Evolutionary conservation across 2,888 invertebrate species (phyloP).

Genomic region (Cephus pygmeus): DNA sequence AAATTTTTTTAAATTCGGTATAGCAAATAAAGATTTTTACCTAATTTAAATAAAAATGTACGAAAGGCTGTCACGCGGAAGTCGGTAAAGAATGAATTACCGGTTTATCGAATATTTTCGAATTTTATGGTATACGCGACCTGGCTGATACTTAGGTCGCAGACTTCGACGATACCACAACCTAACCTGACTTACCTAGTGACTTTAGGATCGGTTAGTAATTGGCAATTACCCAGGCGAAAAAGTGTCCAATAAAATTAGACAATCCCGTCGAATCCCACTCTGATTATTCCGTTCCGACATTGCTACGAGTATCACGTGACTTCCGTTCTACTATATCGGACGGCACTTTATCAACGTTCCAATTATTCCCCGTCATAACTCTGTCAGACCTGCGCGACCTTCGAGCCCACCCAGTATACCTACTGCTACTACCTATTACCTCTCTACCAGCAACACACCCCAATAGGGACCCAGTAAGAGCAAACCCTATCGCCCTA

Average conservation of each 20-base stretch:
- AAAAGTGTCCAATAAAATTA: not conserved
- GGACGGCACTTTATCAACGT: not conserved
- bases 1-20: too few relatives aligned
- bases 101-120: too few relatives aligned
- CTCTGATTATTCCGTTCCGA: not conserved
- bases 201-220: not conserved
- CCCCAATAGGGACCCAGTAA: not conserved
- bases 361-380: conserved; percentile 8
- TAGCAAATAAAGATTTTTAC: too few relatives aligned
- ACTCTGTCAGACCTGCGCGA: not conserved
- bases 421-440: not conserved
- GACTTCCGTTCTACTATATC: not conserved
- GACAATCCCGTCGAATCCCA: not conserved
- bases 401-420: not conserved
- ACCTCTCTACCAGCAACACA: not conserved
- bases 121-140: too few relatives aligned
- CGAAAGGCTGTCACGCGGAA: too few relatives aligned
- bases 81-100: too few relatives aligned
- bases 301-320: not conserved
- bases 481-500: not conserved
- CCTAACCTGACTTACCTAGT: not conserved
- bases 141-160: not conserved
- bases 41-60: too few relatives aligned
- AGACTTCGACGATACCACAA: not conserved
- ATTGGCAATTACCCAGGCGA: not conserved